phyloP scores from a whole-genome alignment of 2,113 vertebrate species.

The Heterotis niloticus region DNA sequence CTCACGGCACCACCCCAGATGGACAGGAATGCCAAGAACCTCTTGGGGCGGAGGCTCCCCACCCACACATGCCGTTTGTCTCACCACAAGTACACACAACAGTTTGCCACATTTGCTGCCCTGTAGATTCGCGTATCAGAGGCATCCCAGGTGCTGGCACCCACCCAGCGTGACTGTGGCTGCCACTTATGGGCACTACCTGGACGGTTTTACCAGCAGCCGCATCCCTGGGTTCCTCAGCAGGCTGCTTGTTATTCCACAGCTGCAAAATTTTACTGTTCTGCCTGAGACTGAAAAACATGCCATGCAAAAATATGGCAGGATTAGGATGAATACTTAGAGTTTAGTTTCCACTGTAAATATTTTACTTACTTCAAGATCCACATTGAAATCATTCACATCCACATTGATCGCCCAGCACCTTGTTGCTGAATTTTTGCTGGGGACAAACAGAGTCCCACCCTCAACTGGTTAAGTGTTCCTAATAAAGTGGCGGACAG shows the following conservation, averaged over 20 bases:
- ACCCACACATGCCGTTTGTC: slow-evolving; percentile 47
- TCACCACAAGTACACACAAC: slow-evolving; percentile 64
- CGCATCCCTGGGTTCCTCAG: slow-evolving; percentile 40
- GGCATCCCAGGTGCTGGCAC: slow-evolving; percentile 86
- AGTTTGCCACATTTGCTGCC: slow-evolving; percentile 83
- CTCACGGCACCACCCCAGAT: slow-evolving; percentile 51
- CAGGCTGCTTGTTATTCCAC: slow-evolving; percentile 9
- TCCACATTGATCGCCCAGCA: too few relatives aligned
- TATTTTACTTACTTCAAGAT: too few relatives aligned
- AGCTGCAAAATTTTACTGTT: too few relatives aligned
- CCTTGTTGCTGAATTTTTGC: too few relatives aligned
- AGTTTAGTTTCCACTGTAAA: neutral
- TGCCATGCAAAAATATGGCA: slow-evolving; percentile 1
- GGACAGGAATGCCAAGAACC: slow-evolving; percentile 60
- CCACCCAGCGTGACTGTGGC: slow-evolving; percentile 65
- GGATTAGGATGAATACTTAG: neutral
- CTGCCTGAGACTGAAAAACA: neutral
- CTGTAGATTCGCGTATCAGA: slow-evolving; percentile 68
- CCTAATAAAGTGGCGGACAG: too few relatives aligned
- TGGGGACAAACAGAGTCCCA: too few relatives aligned
- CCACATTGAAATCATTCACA: too few relatives aligned
- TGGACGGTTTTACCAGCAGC: slow-evolving; percentile 50
- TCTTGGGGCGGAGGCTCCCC: slow-evolving; percentile 57
- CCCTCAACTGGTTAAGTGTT: too few relatives aligned
- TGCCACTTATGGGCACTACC: slow-evolving; percentile 46